Evolutionary conservation across 2,113 vertebrate genomes (phyloP).

Genomic region (Platichthys stellatus): DNA sequence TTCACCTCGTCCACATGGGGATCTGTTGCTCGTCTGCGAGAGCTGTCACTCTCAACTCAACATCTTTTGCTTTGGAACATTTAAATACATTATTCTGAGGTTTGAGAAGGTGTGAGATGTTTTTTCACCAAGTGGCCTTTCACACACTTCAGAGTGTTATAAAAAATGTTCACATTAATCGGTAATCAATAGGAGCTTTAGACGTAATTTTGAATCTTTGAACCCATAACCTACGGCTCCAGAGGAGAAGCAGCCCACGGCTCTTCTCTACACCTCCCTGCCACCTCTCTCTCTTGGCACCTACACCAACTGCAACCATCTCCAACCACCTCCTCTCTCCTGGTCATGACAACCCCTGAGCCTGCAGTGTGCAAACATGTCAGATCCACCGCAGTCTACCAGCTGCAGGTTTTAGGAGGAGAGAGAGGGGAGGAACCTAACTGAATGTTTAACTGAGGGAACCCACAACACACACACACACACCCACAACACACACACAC

Average conservation of each 20-base stretch:
- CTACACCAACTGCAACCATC: not conserved
- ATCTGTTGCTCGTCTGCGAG: not conserved
- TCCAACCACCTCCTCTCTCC: conserved; percentile 33
- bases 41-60: not conserved
- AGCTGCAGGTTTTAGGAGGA: conserved; percentile 30
- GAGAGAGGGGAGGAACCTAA: not conserved
- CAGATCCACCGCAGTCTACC: conserved; percentile 22
- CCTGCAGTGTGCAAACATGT: conserved; percentile 57
- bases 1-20: not conserved
- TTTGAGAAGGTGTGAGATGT: not conserved
- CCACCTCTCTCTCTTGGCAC: too few species aligned
- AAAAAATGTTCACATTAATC: not conserved
- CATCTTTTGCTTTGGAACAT: not conserved
- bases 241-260: not conserved
- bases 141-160: too few species aligned
- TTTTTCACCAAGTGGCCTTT: not conserved
- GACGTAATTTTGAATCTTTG: too few species aligned
- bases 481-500: not conserved
- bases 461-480: not conserved
- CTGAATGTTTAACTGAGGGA: not conserved
- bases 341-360: conserved; percentile 34
- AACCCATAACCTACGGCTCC: not conserved
- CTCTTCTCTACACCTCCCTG: not conserved
- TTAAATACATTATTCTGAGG: too few species aligned
- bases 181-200: too few species aligned